These are phyloP conservation scores for Antedon mediterranea DNA, from an alignment of 53 echinoderm and acorn worm genomes.

Conservation along the genomic window DNA sequence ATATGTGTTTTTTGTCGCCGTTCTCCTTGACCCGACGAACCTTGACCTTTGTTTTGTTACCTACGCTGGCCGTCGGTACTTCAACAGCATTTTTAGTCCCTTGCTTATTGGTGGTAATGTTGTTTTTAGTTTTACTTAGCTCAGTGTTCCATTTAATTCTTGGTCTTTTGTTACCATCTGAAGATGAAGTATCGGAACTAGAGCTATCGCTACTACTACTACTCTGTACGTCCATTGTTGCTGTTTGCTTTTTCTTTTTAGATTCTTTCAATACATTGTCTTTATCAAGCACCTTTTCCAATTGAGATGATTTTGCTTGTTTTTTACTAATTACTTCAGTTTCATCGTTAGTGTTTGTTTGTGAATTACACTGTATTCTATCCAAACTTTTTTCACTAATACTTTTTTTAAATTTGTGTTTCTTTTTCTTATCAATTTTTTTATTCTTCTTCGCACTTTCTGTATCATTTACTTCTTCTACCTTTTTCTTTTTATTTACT, in stretches of 20 bases:
- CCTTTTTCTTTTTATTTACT: background rate
- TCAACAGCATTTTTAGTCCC: background rate
- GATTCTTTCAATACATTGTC: too few species aligned
- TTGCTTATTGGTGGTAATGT: background rate
- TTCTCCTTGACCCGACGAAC: background rate
- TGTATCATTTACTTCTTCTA: background rate
- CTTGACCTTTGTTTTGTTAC: background rate
- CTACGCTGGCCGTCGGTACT: background rate
- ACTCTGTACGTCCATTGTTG: background rate
- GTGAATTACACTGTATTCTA: too few species aligned
- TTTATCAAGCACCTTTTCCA: too few species aligned
- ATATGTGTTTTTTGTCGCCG: constrained; percentile 3
- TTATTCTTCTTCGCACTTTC: background rate
- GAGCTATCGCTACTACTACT: too few species aligned
- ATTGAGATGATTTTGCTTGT: too few species aligned
- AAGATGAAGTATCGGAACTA: too few species aligned
- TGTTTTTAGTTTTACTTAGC: too few species aligned
- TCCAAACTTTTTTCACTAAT: too few species aligned
- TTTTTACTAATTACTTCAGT: too few species aligned
- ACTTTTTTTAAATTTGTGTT: too few species aligned
- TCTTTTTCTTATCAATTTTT: background rate
- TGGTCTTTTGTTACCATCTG: background rate
- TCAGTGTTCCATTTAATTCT: background rate
- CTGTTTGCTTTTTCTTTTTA: too few species aligned
- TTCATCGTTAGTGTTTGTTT: too few species aligned